These are phyloP conservation scores for Poliocrania exsul DNA, from an alignment of 2,797 vertebrate species.

Conservation along the genomic window DNA sequence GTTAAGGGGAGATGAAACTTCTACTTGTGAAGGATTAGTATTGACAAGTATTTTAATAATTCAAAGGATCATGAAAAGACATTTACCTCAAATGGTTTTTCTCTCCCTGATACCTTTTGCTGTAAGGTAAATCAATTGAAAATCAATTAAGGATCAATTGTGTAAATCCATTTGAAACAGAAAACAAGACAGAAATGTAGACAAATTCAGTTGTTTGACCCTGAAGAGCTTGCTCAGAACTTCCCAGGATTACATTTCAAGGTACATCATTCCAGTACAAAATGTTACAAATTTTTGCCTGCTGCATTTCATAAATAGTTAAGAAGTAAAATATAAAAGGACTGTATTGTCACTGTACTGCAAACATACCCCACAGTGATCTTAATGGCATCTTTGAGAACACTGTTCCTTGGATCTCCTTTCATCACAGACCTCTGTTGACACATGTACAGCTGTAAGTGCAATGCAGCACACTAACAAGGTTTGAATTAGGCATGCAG, in stretches of 20 bases:
- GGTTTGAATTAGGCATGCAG: not conserved
- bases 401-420: not conserved
- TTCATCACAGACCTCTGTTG: constrained; percentile 7
- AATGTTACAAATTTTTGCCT: not conserved
- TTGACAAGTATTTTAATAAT: constrained; percentile 2
- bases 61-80: not conserved
- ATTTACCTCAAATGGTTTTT: not conserved
- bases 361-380: not conserved
- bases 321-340: not conserved
- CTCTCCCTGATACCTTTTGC: not conserved
- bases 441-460: not conserved
- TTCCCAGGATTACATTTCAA: not conserved
- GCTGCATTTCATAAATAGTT: not conserved
- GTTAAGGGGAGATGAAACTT: not conserved
- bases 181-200: not conserved
- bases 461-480: not conserved
- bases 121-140: not conserved
- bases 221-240: not conserved
- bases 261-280: not conserved
- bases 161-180: not conserved
- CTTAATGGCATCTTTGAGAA: not conserved
- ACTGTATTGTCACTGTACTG: not conserved
- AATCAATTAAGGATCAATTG: not conserved
- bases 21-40: not conserved
- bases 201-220: not conserved